Conservation (phyloP, 2,797 vertebrate genomes). For the Peromyscus aztecus region DNA sequence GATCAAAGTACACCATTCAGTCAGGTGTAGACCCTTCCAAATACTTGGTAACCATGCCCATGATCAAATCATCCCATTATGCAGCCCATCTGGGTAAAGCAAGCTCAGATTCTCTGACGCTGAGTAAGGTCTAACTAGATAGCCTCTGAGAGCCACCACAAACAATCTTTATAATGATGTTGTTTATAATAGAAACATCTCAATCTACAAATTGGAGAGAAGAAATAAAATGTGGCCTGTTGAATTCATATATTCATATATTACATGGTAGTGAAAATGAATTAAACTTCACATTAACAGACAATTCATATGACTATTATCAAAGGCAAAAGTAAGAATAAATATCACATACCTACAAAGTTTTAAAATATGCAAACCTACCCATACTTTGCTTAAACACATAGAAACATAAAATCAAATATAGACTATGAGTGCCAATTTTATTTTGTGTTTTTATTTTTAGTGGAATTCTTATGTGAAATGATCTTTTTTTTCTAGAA, state of each 20-base stretch:
- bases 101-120: too few relatives aligned
- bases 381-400: not conserved
- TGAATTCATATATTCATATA: not conserved
- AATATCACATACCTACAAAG: not conserved
- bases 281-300: not conserved
- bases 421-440: not conserved
- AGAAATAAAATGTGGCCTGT: not conserved
- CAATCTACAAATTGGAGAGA: not conserved
- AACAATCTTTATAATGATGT: not conserved
- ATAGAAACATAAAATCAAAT: not conserved
- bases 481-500: not conserved
- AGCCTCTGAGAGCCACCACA: too few relatives aligned
- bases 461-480: too few relatives aligned
- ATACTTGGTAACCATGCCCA: too few relatives aligned
- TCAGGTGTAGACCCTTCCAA: too few relatives aligned
- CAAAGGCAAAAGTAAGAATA: not conserved
- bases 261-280: not conserved
- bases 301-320: not conserved
- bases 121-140: too few relatives aligned
- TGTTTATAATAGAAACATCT: not conserved
- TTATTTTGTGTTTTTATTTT: not conserved
- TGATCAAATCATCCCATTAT: too few relatives aligned
- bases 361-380: conserved; percentile 5
- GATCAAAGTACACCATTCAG: too few relatives aligned
- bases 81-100: too few relatives aligned